These are phyloP conservation scores for Merops nubicus DNA, from an alignment of 2,113 vertebrate genomes.

Conservation along the genomic window DNA sequence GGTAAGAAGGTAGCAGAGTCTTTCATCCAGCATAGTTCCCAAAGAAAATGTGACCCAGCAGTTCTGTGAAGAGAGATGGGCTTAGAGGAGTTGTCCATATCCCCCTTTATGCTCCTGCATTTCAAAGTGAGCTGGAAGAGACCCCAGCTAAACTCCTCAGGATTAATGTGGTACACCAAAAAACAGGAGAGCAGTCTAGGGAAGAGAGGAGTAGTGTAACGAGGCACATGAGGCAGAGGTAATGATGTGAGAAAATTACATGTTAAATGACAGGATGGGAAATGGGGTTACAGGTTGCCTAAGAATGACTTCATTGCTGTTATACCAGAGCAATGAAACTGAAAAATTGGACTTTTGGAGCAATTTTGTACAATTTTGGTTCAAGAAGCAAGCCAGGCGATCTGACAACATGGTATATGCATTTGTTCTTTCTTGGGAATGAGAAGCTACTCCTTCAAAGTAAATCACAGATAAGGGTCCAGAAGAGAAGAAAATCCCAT, in stretches of 20 bases:
- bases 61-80: background rate
- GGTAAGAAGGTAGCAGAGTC: background rate
- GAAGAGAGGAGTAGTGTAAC: background rate
- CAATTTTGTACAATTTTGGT: background rate
- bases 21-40: background rate
- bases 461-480: background rate
- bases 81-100: background rate
- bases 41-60: background rate
- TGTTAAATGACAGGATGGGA: background rate
- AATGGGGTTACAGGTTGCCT: background rate
- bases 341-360: background rate
- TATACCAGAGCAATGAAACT: background rate
- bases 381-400: background rate
- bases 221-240: background rate
- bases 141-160: background rate
- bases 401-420: background rate
- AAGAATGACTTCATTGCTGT: background rate
- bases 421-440: background rate
- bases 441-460: background rate
- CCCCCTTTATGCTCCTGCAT: background rate
- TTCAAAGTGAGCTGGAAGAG: background rate
- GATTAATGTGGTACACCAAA: background rate
- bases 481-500: background rate
- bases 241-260: background rate
- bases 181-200: background rate